Evolutionary conservation across 1,140 invertebrate species (phyloP), one percentile per base, ranked within the genome.

Genomic region (Eriosoma lanigerum): DNA sequence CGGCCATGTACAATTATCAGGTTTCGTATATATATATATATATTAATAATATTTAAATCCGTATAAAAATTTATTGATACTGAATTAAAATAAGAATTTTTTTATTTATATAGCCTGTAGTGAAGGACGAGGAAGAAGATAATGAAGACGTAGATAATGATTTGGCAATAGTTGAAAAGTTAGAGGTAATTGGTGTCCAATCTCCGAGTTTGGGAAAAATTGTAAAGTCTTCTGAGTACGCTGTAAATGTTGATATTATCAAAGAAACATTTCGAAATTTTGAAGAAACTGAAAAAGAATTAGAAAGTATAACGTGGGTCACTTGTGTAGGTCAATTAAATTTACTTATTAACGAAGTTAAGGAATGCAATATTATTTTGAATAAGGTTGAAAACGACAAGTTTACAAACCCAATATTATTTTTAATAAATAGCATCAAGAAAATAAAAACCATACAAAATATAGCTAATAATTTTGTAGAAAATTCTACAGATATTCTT

Each of bases 381-480:
- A 10, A 38, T 44, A 68, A 68, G 19, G 12, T 68, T 46, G 48
- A 46, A 68, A 44, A 38, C 10, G 64, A 68, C 9, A 21, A 3
- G 17, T 44, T 46, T 68, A 38, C 64, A 0, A 68, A 68, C n/a
- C 64, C 64, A 44, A 46, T 68, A 10, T 68, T 44, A 44, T 68
- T 68, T 68, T 68, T 68, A 46, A 46, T 68, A 48, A 46, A 68
- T 44, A 48, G 32, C 24, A 10, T 21, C 24, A 6, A 68, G 10
- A 68, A 44, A 13, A n/a, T 68, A 46, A 44, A 6, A 44, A 44
- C n/a, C 26, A 64, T 64, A 19, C 60, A 64, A 68, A 68, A 68
- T 13, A 46, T 44, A 44, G 38, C n/a, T 68, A 38, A 68, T 15
- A 46, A 24, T 68, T 68, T 75, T 26, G 19, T 80, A 12, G 24